These are phyloP conservation scores for Leptinotarsa texana DNA, from an alignment of 1,140 invertebrate genomes.

Conservation along the genomic window DNA sequence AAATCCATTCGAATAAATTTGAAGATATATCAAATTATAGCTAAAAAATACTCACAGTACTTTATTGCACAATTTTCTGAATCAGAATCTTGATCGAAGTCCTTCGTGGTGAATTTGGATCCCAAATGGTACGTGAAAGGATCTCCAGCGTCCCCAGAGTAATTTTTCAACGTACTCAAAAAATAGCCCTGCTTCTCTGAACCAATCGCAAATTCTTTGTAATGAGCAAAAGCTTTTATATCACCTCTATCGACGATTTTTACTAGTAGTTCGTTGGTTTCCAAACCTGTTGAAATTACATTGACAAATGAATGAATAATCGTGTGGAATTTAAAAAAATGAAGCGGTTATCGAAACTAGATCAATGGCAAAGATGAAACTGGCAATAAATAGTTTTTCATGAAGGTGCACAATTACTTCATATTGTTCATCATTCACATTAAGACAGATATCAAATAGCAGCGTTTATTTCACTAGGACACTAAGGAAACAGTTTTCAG, in stretches of 20 bases:
- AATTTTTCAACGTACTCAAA: constrained; percentile 64
- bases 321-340: no score
- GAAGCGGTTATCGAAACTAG: background rate
- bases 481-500: no score
- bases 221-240: constrained; percentile 62
- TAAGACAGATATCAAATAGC: no score
- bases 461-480: no score
- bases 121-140: constrained; percentile 72
- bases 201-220: constrained; percentile 68
- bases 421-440: no score
- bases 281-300: constrained; percentile 12
- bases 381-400: background rate
- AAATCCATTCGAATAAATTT: no score
- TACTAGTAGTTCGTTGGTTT: constrained; percentile 60
- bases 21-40: background rate
- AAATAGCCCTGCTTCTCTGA: constrained; percentile 67
- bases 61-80: constrained; percentile 49
- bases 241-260: constrained; percentile 66
- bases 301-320: no score
- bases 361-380: background rate
- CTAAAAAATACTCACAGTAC: background rate
- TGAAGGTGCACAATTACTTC: background rate
- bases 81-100: constrained; percentile 70
- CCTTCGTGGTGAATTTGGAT: constrained; percentile 72
- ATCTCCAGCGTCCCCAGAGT: constrained; percentile 68